These are phyloP conservation scores for Teleogryllus occipitalis DNA, from an alignment of 1,140 invertebrate species.

Conservation along the genomic window DNA sequence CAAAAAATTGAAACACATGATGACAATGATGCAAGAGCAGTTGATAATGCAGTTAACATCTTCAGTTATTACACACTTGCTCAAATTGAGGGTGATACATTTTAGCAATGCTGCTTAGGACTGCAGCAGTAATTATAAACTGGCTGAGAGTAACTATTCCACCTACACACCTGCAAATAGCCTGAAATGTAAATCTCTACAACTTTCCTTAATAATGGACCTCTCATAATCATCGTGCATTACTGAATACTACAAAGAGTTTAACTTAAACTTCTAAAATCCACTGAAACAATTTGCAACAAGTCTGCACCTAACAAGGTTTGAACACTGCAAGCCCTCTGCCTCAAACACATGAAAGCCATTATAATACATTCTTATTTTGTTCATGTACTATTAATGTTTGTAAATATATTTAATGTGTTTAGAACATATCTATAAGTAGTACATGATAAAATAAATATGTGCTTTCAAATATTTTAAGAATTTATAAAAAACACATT, in stretches of 20 bases:
- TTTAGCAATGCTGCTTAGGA: neutral
- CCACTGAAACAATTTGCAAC: neutral
- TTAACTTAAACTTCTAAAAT: neutral
- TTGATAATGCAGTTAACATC: neutral
- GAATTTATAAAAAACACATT: no score
- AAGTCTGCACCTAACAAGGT: neutral
- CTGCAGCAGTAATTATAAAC: neutral
- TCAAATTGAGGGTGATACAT: neutral
- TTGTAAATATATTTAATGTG: no score
- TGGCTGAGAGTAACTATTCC: neutral
- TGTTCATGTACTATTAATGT: no score
- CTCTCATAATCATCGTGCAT: neutral
- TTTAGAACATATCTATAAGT: no score
- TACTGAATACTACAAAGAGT: neutral
- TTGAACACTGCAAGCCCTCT: neutral
- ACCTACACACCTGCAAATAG: conserved; percentile 1
- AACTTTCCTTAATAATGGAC: neutral
- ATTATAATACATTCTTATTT: no score
- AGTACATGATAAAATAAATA: no score
- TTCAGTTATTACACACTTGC: neutral
- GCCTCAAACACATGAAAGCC: no score
- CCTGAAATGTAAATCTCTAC: neutral
- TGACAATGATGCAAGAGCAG: neutral
- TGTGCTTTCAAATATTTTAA: no score
- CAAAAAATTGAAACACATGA: neutral